Evolutionary conservation across 2,888 invertebrate species (phyloP).

Genomic region (Hirtodrosophila cameraria): DNA sequence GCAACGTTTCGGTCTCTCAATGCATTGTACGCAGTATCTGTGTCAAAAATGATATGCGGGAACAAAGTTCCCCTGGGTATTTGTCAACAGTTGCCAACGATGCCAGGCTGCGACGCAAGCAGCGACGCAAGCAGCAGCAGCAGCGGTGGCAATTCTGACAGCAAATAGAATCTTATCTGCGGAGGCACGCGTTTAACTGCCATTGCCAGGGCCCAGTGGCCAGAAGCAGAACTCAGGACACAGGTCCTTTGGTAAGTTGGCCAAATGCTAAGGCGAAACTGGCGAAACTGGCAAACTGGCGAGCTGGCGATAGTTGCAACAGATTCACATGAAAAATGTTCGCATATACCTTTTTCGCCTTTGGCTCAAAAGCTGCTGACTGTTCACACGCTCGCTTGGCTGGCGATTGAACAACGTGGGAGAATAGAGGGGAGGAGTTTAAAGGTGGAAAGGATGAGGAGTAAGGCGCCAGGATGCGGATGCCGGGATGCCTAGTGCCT

Average conservation of each 20-base stretch:
- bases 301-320: conserved; percentile 29
- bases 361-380: conserved; percentile 68
- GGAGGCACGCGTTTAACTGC: conserved; percentile 54
- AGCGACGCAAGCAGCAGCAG: conserved; percentile 10
- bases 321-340: conserved; percentile 69
- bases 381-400: conserved; percentile 63
- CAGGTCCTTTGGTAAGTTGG: conserved; percentile 11
- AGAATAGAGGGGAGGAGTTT: too few species aligned
- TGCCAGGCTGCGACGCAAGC: conserved; percentile 5
- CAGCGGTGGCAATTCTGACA: conserved; percentile 47
- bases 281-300: conserved; percentile 32
- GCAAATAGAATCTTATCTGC: conserved; percentile 73
- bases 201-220: conserved; percentile 38
- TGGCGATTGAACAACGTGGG: conserved; percentile 10
- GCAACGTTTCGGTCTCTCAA: conserved; percentile 24
- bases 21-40: conserved; percentile 26
- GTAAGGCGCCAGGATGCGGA: conserved; percentile 14
- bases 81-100: conserved; percentile 65
- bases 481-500: not conserved
- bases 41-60: conserved; percentile 44
- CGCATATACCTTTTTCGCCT: conserved; percentile 68
- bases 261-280: conserved; percentile 33
- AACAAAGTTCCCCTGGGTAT: conserved; percentile 57
- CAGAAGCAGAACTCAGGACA: conserved; percentile 7
- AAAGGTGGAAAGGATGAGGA: too few species aligned